These are phyloP conservation scores for Rhagonycha fulva DNA, from an alignment of 2,888 invertebrate genomes.

Conservation along the genomic window DNA sequence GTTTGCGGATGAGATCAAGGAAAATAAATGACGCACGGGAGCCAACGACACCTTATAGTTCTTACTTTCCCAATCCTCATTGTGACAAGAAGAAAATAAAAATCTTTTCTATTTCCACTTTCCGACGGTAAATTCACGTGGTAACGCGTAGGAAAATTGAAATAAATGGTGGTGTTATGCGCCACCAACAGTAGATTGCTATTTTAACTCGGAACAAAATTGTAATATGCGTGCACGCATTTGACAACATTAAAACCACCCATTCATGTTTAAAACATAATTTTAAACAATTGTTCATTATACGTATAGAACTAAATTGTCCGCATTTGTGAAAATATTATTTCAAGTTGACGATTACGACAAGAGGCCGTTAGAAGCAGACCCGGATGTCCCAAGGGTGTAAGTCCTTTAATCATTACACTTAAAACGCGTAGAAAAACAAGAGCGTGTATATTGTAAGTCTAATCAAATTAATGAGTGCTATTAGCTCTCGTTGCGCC, in stretches of 20 bases:
- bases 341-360: constrained; percentile 33
- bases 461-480: constrained; percentile 38
- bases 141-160: constrained; percentile 50
- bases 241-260: constrained; percentile 13
- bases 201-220: constrained; percentile 34
- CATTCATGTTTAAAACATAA: constrained; percentile 29
- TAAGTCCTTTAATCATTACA: constrained; percentile 39
- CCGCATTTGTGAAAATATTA: constrained; percentile 23
- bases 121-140: constrained; percentile 45
- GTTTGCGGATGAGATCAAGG: constrained; percentile 43
- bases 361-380: constrained; percentile 32
- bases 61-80: constrained; percentile 43
- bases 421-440: constrained; percentile 41
- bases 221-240: constrained; percentile 19
- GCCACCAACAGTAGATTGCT: constrained; percentile 34
- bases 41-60: constrained; percentile 46
- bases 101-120: constrained; percentile 48
- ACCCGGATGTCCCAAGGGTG: constrained; percentile 31
- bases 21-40: constrained; percentile 46
- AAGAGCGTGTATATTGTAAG: constrained; percentile 33
- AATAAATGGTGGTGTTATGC: constrained; percentile 46
- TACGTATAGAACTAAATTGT: constrained; percentile 11
- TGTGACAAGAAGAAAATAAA: constrained; percentile 47
- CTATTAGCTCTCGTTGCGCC: constrained; percentile 33
- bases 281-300: constrained; percentile 28